Evolutionary conservation across 2,113 vertebrate species (phyloP), one percentile per base, ranked within the genome.

Genomic region (Micronycteris hirsuta): DNA sequence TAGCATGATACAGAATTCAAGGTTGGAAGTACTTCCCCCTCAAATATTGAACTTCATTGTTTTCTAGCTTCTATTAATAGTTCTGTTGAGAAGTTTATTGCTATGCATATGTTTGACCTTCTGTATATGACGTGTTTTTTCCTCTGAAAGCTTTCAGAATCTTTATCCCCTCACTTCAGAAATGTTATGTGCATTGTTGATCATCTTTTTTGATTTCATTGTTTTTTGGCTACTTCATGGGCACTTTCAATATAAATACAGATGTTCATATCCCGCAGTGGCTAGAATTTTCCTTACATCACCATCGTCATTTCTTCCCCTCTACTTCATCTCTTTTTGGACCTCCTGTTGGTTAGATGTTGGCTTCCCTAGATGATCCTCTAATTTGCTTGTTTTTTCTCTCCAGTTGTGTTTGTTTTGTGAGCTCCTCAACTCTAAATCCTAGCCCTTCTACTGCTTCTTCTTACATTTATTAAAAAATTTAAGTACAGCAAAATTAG

Each of bases 121-220:
- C 67, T 54, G 33, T 88, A 38, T 87, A 17, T 85, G 38, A 68
- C 31, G 49, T 63, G 5, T 71, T 92, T 87, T 86, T 84, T 65
- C 43, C 4, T 86, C 47, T 70, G 78, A 85, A 93, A 95, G 16
- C 38, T 80, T 80, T 89, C 89, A 89, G 14, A 54, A 67, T 77
- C 58, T 84, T 76, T 65, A 56, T 73, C 19, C 19, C 45, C 31
- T 83, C n/a, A 90, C 43, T 94, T 92, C 24, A 86, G 43, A 85
- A 95, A 82, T 81, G 52, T 73, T 76, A 28, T 22, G 8, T 88
- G 47, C 49, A 76, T 73, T 92, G 68, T 22, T 45, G 73, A 73
- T 88, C 15, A 86, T 93, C 63, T 56, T 67, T 95, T 83, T 91
- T 80, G 6, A 47, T 91, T 92, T 95, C 43, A 84, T 83, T 87